These are phyloP conservation scores for Microcebus jonahi DNA, from an alignment of 2,113 vertebrate species.

Conservation along the genomic window DNA sequence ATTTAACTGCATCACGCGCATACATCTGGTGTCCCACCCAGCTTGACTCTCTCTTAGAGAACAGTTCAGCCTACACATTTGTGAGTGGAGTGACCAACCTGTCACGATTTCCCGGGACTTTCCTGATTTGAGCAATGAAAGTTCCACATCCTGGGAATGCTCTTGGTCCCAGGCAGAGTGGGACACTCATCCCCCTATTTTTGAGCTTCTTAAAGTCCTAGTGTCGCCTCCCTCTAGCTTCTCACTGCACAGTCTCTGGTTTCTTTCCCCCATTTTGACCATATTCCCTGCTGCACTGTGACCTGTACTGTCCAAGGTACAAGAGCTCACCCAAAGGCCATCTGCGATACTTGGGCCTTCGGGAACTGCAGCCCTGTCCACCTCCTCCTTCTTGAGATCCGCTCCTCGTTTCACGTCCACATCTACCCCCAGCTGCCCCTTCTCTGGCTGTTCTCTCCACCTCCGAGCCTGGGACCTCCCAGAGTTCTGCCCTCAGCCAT, in stretches of 20 bases:
- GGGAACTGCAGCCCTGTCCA: fast-evolving
- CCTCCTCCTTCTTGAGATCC: neutral
- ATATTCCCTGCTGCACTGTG: neutral
- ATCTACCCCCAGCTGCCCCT: neutral
- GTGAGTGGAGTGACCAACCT: neutral
- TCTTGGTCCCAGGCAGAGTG: neutral
- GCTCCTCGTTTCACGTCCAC: neutral
- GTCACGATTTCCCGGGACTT: neutral
- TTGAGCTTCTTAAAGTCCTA: neutral
- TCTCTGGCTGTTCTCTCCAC: neutral
- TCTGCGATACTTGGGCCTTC: neutral
- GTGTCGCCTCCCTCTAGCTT: neutral
- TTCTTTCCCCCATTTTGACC: neutral
- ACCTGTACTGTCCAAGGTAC: neutral
- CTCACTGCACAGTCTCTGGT: neutral
- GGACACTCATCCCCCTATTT: neutral
- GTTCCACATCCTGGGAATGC: neutral
- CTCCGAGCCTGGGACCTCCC: neutral
- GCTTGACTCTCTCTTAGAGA: neutral
- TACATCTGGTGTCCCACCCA: neutral
- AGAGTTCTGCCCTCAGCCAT: neutral
- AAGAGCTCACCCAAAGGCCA: neutral
- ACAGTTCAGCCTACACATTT: neutral
- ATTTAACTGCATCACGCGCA: fast-evolving
- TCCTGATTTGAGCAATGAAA: neutral